Conservation (phyloP, 2,113 vertebrate species). For the Butorides virescens region DNA sequence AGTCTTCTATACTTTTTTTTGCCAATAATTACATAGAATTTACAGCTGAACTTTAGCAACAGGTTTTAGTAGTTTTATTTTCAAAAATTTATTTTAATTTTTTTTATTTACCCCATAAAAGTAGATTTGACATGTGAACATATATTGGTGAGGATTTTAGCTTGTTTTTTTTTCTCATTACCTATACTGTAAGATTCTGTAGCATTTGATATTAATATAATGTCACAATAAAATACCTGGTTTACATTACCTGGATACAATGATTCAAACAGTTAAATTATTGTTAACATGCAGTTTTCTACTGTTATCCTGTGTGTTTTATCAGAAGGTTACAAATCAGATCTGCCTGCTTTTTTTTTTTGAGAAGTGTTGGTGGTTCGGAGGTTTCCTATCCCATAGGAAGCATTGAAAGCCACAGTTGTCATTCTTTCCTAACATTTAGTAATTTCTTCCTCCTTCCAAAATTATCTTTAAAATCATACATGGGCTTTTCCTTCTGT, state of each 20-base stretch:
- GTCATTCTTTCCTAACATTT: not conserved
- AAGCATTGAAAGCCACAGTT: not conserved
- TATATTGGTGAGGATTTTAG: not conserved
- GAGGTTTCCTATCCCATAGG: not conserved
- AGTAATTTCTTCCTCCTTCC: not conserved
- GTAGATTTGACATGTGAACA: not conserved
- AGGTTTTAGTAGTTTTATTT: not conserved
- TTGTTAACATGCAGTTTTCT: not conserved
- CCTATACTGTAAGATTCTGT: not conserved
- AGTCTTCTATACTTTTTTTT: not conserved
- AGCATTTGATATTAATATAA: not conserved
- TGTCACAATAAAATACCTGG: not conserved
- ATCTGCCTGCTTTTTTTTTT: not conserved
- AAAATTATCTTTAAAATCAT: not conserved
- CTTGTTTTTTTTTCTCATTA: not conserved
- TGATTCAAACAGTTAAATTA: not conserved
- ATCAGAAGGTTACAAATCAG: not conserved
- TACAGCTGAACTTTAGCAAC: not conserved
- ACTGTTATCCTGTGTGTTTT: not conserved
- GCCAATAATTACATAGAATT: not conserved
- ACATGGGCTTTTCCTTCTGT: not conserved
- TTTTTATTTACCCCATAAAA: not conserved
- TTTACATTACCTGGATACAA: not conserved
- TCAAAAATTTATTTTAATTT: not conserved
- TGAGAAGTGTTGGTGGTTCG: not conserved